Conservation (phyloP, 2,113 vertebrate species). For the Tamias sibiricus region DNA sequence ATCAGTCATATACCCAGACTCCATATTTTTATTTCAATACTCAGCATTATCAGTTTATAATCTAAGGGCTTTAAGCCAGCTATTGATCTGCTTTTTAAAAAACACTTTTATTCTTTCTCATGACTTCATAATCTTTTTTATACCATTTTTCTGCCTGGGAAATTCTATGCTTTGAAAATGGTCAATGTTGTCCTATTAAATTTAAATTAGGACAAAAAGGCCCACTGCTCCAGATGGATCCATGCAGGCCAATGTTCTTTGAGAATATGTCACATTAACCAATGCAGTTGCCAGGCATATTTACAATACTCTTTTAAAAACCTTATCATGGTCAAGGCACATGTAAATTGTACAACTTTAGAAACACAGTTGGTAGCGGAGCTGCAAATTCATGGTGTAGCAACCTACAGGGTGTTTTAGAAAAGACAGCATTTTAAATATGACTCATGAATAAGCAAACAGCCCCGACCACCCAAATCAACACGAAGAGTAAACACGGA, state of each 20-base stretch:
- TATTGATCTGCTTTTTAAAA: slow-evolving; percentile 72
- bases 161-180: slow-evolving; percentile 53
- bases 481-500: slow-evolving; percentile 69
- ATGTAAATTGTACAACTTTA: slow-evolving; percentile 57
- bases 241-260: slow-evolving; percentile 36
- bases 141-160: slow-evolving; percentile 58
- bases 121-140: slow-evolving; percentile 69
- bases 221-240: neutral
- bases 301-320: slow-evolving; percentile 51
- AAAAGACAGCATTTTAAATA: slow-evolving; percentile 80
- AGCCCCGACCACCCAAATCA: slow-evolving; percentile 78
- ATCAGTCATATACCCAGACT: neutral
- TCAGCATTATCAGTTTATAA: slow-evolving; percentile 78
- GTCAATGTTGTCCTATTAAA: slow-evolving; percentile 64
- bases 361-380: slow-evolving; percentile 44
- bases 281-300: slow-evolving; percentile 32
- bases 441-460: slow-evolving; percentile 80
- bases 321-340: slow-evolving; percentile 57
- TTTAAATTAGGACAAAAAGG: slow-evolving; percentile 59
- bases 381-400: slow-evolving; percentile 56
- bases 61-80: slow-evolving; percentile 66
- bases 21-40: slow-evolving; percentile 72
- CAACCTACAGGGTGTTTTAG: slow-evolving; percentile 71
- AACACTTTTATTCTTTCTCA: slow-evolving; percentile 62
- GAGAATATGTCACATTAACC: slow-evolving; percentile 43